These are phyloP conservation scores for Aspidapion aeneum DNA, from an alignment of 2,888 invertebrate species.

Conservation along the genomic window DNA sequence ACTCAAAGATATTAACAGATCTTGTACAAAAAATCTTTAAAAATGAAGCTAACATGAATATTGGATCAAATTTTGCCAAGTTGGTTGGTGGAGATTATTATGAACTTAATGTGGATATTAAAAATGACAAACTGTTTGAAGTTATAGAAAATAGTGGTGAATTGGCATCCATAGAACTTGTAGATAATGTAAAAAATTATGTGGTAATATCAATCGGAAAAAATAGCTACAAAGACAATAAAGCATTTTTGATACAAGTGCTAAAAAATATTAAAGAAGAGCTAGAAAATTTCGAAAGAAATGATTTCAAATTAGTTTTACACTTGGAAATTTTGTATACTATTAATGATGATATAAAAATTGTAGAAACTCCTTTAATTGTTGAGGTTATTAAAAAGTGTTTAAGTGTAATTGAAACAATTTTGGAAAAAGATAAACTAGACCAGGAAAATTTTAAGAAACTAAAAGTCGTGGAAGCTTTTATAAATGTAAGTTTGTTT, in stretches of 20 bases:
- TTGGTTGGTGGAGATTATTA: neutral
- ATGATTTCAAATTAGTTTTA: neutral
- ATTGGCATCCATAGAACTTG: neutral
- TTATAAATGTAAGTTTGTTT: constrained; percentile 33
- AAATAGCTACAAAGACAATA: neutral
- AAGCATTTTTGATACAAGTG: neutral
- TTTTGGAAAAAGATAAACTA: constrained; percentile 17
- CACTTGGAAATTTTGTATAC: neutral
- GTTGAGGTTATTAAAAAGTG: neutral
- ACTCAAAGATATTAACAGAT: neutral
- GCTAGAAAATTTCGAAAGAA: neutral
- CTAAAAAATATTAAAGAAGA: neutral
- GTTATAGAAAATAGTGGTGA: neutral
- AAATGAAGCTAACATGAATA: neutral
- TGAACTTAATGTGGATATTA: neutral
- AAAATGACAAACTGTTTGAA: neutral
- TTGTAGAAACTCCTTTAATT: neutral
- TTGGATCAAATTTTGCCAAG: neutral
- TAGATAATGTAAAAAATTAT: neutral
- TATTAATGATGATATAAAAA: neutral
- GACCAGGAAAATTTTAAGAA: neutral
- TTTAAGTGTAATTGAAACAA: neutral
- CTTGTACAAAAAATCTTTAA: constrained; percentile 1
- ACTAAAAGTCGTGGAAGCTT: constrained; percentile 31
- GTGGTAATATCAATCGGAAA: neutral